Evolutionary conservation across 2,797 vertebrate genomes (phyloP), one percentile per base, ranked within the genome.

Genomic region (Pseudomugil gertrudae): DNA sequence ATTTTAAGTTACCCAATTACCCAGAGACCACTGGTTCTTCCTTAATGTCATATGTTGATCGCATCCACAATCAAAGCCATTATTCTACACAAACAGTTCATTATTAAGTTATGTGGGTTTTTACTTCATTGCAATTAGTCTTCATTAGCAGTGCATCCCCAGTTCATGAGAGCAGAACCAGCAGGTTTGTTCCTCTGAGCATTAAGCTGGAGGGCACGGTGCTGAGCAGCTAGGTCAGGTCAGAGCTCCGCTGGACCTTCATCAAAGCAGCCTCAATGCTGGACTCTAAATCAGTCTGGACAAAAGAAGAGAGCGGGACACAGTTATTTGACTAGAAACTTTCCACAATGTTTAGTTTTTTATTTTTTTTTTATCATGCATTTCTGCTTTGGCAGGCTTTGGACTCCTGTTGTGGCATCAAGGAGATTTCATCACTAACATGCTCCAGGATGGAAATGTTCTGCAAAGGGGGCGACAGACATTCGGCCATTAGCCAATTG

Each of bases 271-370:
- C n/a, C 0, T 30, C 1, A 74, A 56, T 15, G 72, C 32, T 45
- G 7, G 30, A 27, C 27, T 60, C 66, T 60, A 54, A 78, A 82
- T 88, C 82, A 86, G 79, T 87, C 89, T 91, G 80, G 38, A 81
- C 58, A 78, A 40, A 76, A n/a, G 53, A 24, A 69, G n/a, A 64
- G 36, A 60, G 52, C 40, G 17, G 51, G 5, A 64, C 2, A 38
- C 45, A 61, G 69, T 67, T 24, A 57, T 61, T 3, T 7, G 48
- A 9, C 56, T 13, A 26, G 40, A 64, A 67, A 66, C 17, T 33
- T 62, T 72, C 57, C 69, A 19, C 61, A 65, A 23, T 0, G 2
- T 24, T 66, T 64, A 1, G 40, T 58, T 60, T 35, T 35, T 57
- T 23, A 9, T 55, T 51, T 36, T 27, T 48, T 58, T 1, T 3